Evolutionary conservation across 2,888 invertebrate species (phyloP), one percentile per base, ranked within the genome.

Genomic region (Rotaria socialis): DNA sequence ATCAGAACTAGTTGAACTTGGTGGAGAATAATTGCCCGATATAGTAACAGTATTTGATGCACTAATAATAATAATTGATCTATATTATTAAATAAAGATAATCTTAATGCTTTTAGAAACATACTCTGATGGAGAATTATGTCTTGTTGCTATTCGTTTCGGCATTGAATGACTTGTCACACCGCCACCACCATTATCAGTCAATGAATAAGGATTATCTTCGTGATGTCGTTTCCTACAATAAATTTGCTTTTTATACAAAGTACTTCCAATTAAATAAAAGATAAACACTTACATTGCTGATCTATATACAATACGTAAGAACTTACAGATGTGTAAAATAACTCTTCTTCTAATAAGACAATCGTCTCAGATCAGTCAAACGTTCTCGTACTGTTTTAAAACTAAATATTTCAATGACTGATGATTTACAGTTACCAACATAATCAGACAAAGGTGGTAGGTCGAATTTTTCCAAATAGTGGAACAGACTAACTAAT

Each of bases 171-270:
- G 58, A 24, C 24, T 60, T 60, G 58, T 35, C 19, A 67, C 14
- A 67, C 14, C 27, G 0, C 19, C 67, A 19, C 67, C 67, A 35
- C 35, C 35, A 67, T 35, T 67, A 35, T 67, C 67, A 19, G 14
- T 67, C 16, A 14, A 67, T 19, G 67, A 67, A 35, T 67, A 67
- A 35, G 35, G 67, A 67, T 67, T 67, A 67, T 67, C 67, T 67
- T 67, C 67, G 6, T 67, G 67, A 67, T 67, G 67, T 41, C 67
- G 67, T 67, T 67, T 67, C 67, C 67, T 67, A 41, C 0, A 67
- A 27, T 35, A 67, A 35, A 27, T 35, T 16, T 35, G 11, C 14
- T 52, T 16, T 2, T 16, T 16, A 52, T 11, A 52, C 11, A 11
- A 52, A 3, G 1, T 52, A 16, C 52, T 16, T 14, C 14, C 52